These are phyloP conservation scores for Geophilus truncorum DNA, from an alignment of 2,888 invertebrate species.

Conservation along the genomic window DNA sequence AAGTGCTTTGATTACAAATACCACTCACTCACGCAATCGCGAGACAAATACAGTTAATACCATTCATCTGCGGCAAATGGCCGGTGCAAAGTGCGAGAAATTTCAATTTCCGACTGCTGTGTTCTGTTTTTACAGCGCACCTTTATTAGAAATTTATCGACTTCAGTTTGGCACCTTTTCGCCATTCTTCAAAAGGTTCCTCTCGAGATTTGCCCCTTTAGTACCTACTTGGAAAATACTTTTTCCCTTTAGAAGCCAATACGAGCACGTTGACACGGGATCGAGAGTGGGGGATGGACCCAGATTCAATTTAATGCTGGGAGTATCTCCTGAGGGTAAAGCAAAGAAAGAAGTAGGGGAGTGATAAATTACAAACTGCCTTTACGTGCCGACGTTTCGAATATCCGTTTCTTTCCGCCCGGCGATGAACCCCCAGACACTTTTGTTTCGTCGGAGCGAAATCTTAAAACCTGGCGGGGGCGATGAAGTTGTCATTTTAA, in stretches of 20 bases:
- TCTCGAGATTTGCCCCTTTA: background rate
- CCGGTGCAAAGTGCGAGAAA: no score
- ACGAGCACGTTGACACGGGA: background rate
- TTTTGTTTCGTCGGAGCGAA: background rate
- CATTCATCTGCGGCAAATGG: no score
- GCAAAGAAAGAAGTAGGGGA: background rate
- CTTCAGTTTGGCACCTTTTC: background rate
- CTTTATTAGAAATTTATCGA: background rate
- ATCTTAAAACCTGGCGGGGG: background rate
- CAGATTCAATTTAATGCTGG: slow-evolving; percentile 10
- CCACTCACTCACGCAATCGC: background rate
- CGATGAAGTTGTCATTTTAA: slow-evolving; percentile 20
- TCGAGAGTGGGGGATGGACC: background rate
- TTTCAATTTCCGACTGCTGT: no score
- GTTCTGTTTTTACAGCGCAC: no score
- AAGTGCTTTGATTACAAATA: background rate
- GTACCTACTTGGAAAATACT: background rate
- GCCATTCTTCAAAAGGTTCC: background rate
- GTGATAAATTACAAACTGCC: slow-evolving; percentile 20
- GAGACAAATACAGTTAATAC: background rate
- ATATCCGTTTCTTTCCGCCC: slow-evolving; percentile 12
- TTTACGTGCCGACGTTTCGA: slow-evolving; percentile 12
- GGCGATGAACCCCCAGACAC: background rate
- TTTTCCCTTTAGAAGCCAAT: background rate
- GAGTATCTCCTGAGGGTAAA: slow-evolving; percentile 8